Conservation (phyloP, 1,140 invertebrate species). For the Diploscapter pachys region DNA sequence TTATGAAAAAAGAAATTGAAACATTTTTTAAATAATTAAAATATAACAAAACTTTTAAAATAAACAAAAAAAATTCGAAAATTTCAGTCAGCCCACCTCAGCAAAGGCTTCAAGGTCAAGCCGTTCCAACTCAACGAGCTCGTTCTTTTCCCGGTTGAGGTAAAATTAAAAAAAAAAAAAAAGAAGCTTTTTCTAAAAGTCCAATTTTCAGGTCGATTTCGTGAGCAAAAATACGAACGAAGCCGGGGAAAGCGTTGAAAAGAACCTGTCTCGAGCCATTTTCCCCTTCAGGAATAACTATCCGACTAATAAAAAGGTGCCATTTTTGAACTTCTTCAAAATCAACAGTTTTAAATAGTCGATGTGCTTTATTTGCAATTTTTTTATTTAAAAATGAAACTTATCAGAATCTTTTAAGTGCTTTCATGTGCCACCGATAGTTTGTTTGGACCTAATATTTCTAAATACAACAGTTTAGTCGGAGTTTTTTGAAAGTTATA, state of each 20-base stretch:
- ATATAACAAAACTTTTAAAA: no score
- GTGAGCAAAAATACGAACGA: constrained; percentile 63
- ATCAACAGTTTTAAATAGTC: no score
- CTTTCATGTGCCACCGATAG: no score
- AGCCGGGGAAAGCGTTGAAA: constrained; percentile 47
- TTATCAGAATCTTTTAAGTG: no score
- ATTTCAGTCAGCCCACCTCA: constrained; percentile 72
- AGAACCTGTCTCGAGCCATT: constrained; percentile 78
- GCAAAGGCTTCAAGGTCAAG: constrained; percentile 85
- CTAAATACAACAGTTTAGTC: no score
- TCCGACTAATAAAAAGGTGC: constrained; percentile 82
- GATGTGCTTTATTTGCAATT: no score
- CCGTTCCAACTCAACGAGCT: constrained; percentile 90
- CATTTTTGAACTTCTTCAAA: no score
- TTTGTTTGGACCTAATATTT: no score
- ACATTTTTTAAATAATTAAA: no score
- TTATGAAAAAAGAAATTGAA: no score
- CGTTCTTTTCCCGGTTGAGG: constrained; percentile 86
- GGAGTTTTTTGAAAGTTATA: neutral
- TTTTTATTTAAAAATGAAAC: no score
- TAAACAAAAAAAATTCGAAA: no score
- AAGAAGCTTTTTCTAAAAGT: neutral
- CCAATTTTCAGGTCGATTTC: constrained; percentile 78
- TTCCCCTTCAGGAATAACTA: constrained; percentile 73
- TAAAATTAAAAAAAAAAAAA: constrained; percentile 61